Evolutionary conservation across 2,888 invertebrate genomes (phyloP).

Genomic region (Onchidella celtica): DNA sequence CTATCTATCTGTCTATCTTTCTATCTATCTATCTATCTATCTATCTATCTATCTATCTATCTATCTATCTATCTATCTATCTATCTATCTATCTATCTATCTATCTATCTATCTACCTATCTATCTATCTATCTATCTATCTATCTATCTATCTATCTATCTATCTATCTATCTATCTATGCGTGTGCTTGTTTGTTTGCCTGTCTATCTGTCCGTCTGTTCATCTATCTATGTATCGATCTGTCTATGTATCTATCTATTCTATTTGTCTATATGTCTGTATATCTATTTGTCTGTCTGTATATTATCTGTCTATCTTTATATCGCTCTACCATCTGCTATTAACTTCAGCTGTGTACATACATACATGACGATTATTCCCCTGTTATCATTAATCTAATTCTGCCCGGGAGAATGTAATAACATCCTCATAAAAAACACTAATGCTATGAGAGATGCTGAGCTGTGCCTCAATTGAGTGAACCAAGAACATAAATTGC

Average conservation of each 20-base stretch:
- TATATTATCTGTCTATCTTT: neutral
- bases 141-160: constrained; percentile 27
- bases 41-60: neutral
- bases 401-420: too few relatives aligned
- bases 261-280: neutral
- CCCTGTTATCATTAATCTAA: too few relatives aligned
- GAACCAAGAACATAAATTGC: too few relatives aligned
- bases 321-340: neutral
- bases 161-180: constrained; percentile 20
- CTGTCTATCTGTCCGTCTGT: constrained; percentile 1
- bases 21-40: constrained; percentile 8
- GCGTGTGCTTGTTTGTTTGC: constrained; percentile 27
- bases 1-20: constrained; percentile 27
- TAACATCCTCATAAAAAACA: too few relatives aligned
- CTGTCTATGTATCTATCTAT: neutral
- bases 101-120: constrained; percentile 5
- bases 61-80: neutral
- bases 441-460: too few relatives aligned
- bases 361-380: too few relatives aligned
- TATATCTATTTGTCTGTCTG: neutral
- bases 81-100: constrained; percentile 26
- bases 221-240: neutral
- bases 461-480: too few relatives aligned
- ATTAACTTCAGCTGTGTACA: too few relatives aligned
- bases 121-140: constrained; percentile 29